Evolutionary conservation across 2,888 invertebrate species (phyloP).

Genomic region (Ectemnius continuus): DNA sequence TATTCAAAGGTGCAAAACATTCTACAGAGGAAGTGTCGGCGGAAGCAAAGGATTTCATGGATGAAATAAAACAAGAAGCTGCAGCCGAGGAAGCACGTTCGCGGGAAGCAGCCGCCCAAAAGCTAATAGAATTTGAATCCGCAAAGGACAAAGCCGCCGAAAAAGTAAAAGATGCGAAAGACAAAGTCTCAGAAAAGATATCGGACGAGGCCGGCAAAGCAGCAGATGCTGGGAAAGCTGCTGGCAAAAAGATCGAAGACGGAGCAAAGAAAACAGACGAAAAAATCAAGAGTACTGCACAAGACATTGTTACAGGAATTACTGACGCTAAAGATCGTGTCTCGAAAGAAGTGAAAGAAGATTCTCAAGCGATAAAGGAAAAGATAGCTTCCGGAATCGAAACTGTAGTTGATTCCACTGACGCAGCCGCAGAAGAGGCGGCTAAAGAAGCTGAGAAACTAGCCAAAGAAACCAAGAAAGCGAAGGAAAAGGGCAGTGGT

Average conservation of each 20-base stretch:
- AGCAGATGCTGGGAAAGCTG: conserved; percentile 31
- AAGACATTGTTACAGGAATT: conserved; percentile 31
- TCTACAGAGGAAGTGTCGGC: conserved; percentile 47
- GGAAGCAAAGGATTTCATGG: conserved; percentile 63
- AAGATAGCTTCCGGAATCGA: conserved; percentile 43
- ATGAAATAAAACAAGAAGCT: conserved; percentile 64
- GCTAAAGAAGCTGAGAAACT: conserved; percentile 50
- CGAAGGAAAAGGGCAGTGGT: conserved; percentile 62
- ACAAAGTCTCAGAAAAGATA: conserved; percentile 41
- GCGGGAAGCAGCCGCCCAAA: conserved; percentile 46
- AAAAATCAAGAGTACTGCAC: conserved; percentile 24
- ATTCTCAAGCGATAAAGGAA: conserved; percentile 41
- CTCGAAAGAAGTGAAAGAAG: conserved; percentile 51
- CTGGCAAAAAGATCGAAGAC: conserved; percentile 37
- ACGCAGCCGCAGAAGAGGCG: conserved; percentile 73
- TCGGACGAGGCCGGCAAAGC: conserved; percentile 34
- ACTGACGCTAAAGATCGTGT: conserved; percentile 39
- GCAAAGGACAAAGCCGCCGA: conserved; percentile 43
- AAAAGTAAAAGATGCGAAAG: neutral
- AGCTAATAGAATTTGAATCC: conserved; percentile 35
- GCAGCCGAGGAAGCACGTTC: conserved; percentile 54
- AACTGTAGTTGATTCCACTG: conserved; percentile 76
- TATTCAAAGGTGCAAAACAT: conserved; percentile 64
- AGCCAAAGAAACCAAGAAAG: conserved; percentile 59
- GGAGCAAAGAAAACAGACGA: conserved; percentile 72